Percentiles rank a stretch among this genome's conserved stretches.
These are phyloP conservation scores for Drosophila nigromelanica DNA, from an alignment of 1,140 invertebrate genomes.

Conservation along the genomic window DNA sequence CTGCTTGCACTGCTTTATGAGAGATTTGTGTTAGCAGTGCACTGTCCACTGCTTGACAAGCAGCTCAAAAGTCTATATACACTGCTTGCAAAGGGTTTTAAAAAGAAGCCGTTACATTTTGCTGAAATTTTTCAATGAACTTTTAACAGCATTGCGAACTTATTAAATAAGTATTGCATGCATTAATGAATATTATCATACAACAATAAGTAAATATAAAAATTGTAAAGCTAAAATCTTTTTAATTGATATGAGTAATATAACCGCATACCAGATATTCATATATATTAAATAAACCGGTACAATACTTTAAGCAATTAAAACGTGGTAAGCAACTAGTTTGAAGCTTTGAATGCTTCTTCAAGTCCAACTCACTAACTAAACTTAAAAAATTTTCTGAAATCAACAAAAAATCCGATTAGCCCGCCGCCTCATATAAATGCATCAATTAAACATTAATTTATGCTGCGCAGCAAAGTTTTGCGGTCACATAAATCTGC, in stretches of 20 bases:
- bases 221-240: too few relatives aligned
- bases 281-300: too few relatives aligned
- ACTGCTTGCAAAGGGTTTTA: neutral
- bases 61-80: too few relatives aligned
- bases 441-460: conserved; percentile 75
- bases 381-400: neutral
- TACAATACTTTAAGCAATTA: too few relatives aligned
- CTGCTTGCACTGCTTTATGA: conserved; percentile 8
- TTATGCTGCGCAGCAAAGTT: conserved; percentile 68
- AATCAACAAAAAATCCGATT: conserved; percentile 30
- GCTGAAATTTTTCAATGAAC: neutral
- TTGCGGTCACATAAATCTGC: conserved; percentile 75
- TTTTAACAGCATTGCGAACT: neutral
- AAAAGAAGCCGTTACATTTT: neutral
- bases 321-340: too few relatives aligned
- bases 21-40: too few relatives aligned
- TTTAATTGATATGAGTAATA: too few relatives aligned
- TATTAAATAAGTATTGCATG: neutral
- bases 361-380: too few relatives aligned
- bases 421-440: conserved; percentile 48
- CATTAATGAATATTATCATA: neutral
- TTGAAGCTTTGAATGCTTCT: too few relatives aligned
- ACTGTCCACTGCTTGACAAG: conserved; percentile 6
- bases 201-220: too few relatives aligned
- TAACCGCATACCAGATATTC: too few relatives aligned